Evolutionary conservation across 2,113 vertebrate species (phyloP).

Genomic region (Chamaea fasciata): DNA sequence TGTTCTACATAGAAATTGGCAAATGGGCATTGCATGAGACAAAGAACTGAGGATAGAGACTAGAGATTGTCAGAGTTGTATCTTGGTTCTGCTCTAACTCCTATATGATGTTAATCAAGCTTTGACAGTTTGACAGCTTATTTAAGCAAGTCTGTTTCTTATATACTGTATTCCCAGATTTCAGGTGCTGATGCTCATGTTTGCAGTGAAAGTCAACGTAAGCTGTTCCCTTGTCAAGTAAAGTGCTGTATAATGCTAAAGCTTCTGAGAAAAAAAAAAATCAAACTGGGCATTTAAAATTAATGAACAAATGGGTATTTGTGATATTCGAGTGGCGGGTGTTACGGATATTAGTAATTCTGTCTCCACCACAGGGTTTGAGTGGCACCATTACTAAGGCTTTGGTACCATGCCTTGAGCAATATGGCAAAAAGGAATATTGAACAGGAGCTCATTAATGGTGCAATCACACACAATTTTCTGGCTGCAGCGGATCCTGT

Average conservation of each 20-base stretch:
- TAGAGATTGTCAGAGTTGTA: neutral
- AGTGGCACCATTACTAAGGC: neutral
- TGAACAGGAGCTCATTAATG: slow-evolving; percentile 32
- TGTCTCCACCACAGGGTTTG: slow-evolving; percentile 13
- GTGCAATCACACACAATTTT: neutral
- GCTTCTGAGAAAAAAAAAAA: neutral
- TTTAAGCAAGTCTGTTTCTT: neutral
- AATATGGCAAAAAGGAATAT: slow-evolving; percentile 19
- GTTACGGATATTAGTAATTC: neutral
- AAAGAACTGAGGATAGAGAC: neutral
- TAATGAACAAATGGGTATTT: slow-evolving; percentile 36
- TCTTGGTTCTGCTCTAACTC: neutral
- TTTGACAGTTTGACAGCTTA: neutral
- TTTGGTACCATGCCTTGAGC: slow-evolving; percentile 22
- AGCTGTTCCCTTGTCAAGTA: neutral
- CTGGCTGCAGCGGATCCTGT: neutral
- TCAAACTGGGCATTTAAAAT: slow-evolving; percentile 26
- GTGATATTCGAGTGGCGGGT: neutral
- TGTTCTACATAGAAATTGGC: neutral
- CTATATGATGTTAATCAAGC: neutral
- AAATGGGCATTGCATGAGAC: neutral
- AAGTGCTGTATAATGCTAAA: slow-evolving; percentile 22
- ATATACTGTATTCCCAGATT: neutral
- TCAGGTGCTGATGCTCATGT: neutral
- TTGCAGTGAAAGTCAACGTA: neutral